Conservation (phyloP, 2,888 invertebrate species). For the Zhuqinia jingwanae region DNA sequence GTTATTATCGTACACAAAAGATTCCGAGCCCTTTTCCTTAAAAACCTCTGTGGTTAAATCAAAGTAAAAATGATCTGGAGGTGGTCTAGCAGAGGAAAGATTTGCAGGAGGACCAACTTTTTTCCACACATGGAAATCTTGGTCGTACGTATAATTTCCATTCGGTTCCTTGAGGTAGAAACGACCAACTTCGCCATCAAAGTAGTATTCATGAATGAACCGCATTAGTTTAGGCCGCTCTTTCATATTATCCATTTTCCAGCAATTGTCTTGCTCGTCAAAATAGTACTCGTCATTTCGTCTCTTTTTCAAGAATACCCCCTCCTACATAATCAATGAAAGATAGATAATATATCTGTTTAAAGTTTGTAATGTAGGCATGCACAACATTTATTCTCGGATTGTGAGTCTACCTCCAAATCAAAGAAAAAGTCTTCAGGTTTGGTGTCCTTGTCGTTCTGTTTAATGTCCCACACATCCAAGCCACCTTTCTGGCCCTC, state of each 20-base stretch:
- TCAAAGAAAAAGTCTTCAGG: conserved; percentile 60
- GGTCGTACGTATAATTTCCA: conserved; percentile 41
- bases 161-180: conserved; percentile 49
- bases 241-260: conserved; percentile 5
- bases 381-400: background rate
- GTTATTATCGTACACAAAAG: background rate
- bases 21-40: background rate
- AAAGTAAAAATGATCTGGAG: conserved; percentile 33
- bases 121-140: conserved; percentile 59
- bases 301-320: conserved; percentile 56
- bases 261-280: conserved; percentile 44
- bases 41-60: conserved; percentile 45
- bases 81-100: background rate
- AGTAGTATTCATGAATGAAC: conserved; percentile 62
- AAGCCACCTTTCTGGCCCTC: background rate
- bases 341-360: too few species aligned
- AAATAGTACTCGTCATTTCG: conserved; percentile 34
- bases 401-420: background rate
- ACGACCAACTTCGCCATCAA: conserved; percentile 22
- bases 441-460: conserved; percentile 40
- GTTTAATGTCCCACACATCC: conserved; percentile 44
- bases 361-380: too few species aligned
- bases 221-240: conserved; percentile 10
- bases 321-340: conserved; percentile 60
- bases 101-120: conserved; percentile 21